These are phyloP conservation scores for Esox masquinongy DNA, from an alignment of 2,797 vertebrate genomes.

Conservation along the genomic window DNA sequence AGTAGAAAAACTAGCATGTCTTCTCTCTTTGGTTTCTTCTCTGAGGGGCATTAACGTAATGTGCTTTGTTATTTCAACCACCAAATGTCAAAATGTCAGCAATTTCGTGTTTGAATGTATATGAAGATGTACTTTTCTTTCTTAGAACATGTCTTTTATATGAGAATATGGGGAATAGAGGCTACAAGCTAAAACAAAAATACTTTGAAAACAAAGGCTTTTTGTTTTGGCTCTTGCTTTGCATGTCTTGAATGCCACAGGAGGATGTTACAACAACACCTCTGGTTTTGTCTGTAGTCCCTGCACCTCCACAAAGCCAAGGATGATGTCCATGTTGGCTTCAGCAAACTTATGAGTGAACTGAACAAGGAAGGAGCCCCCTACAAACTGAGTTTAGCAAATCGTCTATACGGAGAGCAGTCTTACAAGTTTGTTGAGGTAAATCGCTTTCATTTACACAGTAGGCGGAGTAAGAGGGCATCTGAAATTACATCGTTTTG, in stretches of 20 bases:
- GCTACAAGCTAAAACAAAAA: too few species aligned
- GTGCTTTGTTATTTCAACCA: not conserved
- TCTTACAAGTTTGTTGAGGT: slow-evolving; percentile 82
- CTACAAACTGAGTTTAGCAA: slow-evolving; percentile 82
- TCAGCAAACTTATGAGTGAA: slow-evolving; percentile 62
- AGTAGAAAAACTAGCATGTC: not conserved
- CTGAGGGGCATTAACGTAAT: not conserved
- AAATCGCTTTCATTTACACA: slow-evolving; percentile 24
- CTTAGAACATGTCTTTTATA: not conserved
- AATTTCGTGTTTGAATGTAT: not conserved
- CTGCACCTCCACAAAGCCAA: slow-evolving; percentile 57
- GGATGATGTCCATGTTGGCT: slow-evolving; percentile 61
- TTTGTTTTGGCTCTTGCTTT: not conserved
- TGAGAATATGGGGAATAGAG: not conserved
- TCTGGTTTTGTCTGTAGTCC: slow-evolving; percentile 49
- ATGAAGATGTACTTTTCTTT: not conserved
- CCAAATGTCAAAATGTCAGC: not conserved
- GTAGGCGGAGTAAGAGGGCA: not conserved
- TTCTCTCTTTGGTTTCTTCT: not conserved
- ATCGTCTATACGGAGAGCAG: slow-evolving; percentile 84
- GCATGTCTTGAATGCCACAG: not conserved
- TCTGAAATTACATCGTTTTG: not conserved
- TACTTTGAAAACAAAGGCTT: not conserved
- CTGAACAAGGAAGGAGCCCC: slow-evolving; percentile 75
- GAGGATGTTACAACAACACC: not conserved